phyloP scores from a whole-genome alignment of 2,888 invertebrate species.

The Atrina japonica region DNA sequence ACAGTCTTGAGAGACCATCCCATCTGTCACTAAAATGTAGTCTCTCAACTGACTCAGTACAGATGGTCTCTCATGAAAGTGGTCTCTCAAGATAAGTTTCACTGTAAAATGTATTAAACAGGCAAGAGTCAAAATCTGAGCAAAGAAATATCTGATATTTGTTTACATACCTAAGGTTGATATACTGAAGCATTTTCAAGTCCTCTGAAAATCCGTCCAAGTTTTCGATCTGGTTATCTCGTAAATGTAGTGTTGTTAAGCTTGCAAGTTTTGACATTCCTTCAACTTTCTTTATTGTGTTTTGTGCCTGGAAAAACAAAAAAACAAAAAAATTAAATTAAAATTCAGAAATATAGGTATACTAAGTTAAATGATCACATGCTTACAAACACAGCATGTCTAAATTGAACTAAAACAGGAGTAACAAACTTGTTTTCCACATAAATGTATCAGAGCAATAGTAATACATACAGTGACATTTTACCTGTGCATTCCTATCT shows the following conservation, averaged over 20 bases:
- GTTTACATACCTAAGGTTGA: slow-evolving; percentile 77
- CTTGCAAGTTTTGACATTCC: slow-evolving; percentile 74
- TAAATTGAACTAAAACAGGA: too few relatives aligned
- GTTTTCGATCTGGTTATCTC: slow-evolving; percentile 78
- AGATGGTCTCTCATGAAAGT: too few relatives aligned
- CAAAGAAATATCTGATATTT: not conserved
- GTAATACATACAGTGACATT: too few relatives aligned
- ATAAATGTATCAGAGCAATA: too few relatives aligned
- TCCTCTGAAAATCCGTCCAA: slow-evolving; percentile 78
- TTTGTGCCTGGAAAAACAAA: slow-evolving; percentile 70
- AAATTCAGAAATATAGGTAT: not conserved
- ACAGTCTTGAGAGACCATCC: too few relatives aligned
- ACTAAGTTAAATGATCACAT: too few relatives aligned
- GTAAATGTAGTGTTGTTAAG: slow-evolving; percentile 78
- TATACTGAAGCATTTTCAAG: slow-evolving; percentile 76
- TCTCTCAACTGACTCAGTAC: too few relatives aligned
- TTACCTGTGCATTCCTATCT: too few relatives aligned
- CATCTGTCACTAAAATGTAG: too few relatives aligned
- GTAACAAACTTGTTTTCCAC: too few relatives aligned
- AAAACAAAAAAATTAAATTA: not conserved
- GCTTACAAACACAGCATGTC: too few relatives aligned
- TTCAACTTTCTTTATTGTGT: slow-evolving; percentile 76
- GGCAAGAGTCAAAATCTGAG: not conserved
- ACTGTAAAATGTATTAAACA: not conserved
- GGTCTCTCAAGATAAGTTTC: too few relatives aligned